Percentiles rank a stretch among this genome's conserved stretches.
These are phyloP conservation scores for Brachypterus glaber DNA, from an alignment of 2,888 invertebrate genomes.

Conservation along the genomic window DNA sequence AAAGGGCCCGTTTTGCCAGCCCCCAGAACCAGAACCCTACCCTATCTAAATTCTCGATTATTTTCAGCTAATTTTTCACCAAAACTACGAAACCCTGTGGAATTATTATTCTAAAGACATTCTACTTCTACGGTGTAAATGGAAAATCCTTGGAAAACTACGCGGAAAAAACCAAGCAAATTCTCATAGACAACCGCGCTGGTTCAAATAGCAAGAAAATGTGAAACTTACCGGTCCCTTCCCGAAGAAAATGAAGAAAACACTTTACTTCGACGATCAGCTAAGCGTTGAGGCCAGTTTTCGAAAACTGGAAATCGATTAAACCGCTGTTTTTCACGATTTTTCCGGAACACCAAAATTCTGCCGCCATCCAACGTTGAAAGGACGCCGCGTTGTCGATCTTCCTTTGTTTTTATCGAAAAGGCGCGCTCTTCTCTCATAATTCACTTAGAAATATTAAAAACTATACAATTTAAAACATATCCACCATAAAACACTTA, in stretches of 20 bases:
- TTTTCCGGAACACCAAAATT: too few relatives aligned
- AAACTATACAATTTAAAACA: too few relatives aligned
- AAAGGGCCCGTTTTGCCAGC: neutral
- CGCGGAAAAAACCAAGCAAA: slow-evolving; percentile 46
- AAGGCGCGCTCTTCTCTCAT: too few relatives aligned
- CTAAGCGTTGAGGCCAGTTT: slow-evolving; percentile 50
- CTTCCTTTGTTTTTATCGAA: too few relatives aligned
- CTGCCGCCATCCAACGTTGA: too few relatives aligned
- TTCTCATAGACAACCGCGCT: slow-evolving; percentile 44
- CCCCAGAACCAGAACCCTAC: too few relatives aligned
- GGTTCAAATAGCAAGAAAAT: slow-evolving; percentile 49
- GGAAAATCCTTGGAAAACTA: slow-evolving; percentile 44
- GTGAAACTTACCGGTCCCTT: slow-evolving; percentile 37
- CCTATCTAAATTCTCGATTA: slow-evolving; percentile 5
- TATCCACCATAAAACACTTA: too few relatives aligned
- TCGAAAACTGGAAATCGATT: slow-evolving; percentile 51
- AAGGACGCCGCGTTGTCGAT: too few relatives aligned
- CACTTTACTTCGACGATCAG: slow-evolving; percentile 26
- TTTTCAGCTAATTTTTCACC: slow-evolving; percentile 46
- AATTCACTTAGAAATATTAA: too few relatives aligned
- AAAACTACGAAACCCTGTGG: slow-evolving; percentile 45
- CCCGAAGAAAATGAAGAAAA: slow-evolving; percentile 20
- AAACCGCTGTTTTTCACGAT: too few relatives aligned
- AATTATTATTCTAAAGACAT: slow-evolving; percentile 49
- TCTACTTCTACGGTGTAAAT: slow-evolving; percentile 57